Conservation (phyloP, 2,797 vertebrate species). For the Callimico goeldii region DNA sequence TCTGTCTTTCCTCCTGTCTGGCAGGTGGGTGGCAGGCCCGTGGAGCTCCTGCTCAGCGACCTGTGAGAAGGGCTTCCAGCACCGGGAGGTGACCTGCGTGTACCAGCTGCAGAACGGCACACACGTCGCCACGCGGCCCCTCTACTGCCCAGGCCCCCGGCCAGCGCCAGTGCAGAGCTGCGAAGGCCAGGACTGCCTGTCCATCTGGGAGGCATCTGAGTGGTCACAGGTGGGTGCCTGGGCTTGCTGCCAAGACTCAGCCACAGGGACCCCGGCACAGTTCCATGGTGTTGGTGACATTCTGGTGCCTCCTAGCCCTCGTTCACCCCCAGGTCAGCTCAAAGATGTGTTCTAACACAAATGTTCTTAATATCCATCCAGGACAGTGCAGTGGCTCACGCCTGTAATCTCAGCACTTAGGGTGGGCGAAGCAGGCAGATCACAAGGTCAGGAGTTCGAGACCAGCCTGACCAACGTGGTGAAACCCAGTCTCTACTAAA, state of each 20-base stretch:
- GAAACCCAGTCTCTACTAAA: too few relatives aligned
- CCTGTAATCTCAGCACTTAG: too few relatives aligned
- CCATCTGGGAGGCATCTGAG: constrained; percentile 95
- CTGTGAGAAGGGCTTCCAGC: constrained; percentile 93
- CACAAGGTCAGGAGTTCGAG: too few relatives aligned
- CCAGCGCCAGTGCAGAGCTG: constrained; percentile 91
- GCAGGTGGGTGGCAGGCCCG: constrained; percentile 93
- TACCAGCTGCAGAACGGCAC: constrained; percentile 95
- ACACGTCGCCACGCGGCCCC: constrained; percentile 89
- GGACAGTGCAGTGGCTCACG: too few relatives aligned
- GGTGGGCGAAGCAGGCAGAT: too few relatives aligned
- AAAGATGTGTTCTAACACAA: background rate
- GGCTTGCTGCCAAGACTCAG: background rate
- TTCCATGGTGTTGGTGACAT: background rate
- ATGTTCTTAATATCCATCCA: background rate
- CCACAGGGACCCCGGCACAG: background rate
- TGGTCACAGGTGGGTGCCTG: constrained; percentile 92
- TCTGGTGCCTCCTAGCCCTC: fast-evolving
- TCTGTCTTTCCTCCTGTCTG: constrained; percentile 39
- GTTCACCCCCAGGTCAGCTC: background rate
- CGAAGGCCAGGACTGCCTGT: constrained; percentile 93
- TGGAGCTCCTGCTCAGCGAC: constrained; percentile 94
- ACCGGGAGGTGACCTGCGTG: constrained; percentile 92
- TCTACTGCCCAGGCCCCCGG: constrained; percentile 91
- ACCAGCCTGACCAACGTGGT: too few relatives aligned